These are phyloP conservation scores for Lipophrys pholis DNA, from an alignment of 2,113 vertebrate genomes.

Conservation along the genomic window DNA sequence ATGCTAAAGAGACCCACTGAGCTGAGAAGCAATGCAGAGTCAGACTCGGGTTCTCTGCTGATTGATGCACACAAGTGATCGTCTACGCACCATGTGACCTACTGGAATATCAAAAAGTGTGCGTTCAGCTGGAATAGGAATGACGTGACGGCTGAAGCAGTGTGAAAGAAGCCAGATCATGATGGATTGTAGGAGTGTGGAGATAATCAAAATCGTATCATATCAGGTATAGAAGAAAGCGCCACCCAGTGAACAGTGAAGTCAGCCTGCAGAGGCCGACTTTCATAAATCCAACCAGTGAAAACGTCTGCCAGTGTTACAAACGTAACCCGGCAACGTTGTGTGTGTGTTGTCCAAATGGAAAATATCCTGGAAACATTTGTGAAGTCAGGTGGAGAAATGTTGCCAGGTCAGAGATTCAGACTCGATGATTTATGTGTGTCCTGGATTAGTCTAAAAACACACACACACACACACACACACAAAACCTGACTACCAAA, in stretches of 20 bases:
- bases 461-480: not conserved
- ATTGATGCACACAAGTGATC: not conserved
- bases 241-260: not conserved
- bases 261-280: not conserved
- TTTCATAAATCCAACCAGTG: conserved; percentile 32
- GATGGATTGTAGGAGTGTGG: too few species aligned
- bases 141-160: too few species aligned
- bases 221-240: not conserved
- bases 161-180: too few species aligned
- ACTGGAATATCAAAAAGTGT: not conserved
- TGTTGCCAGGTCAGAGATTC: conserved; percentile 54
- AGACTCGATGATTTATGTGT: conserved; percentile 50
- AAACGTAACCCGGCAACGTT: conserved; percentile 51
- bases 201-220: too few species aligned
- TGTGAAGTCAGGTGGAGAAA: conserved; percentile 61
- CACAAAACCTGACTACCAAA: conserved; percentile 26
- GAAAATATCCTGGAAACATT: conserved; percentile 67
- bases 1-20: not conserved
- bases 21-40: not conserved
- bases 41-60: not conserved
- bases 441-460: conserved; percentile 33
- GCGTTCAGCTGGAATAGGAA: conserved; percentile 2
- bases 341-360: conserved; percentile 54
- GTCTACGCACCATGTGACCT: not conserved
- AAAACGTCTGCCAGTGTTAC: conserved; percentile 36